These are phyloP conservation scores for Stictocephala bisonia DNA, from an alignment of 2,888 invertebrate genomes.

Conservation along the genomic window DNA sequence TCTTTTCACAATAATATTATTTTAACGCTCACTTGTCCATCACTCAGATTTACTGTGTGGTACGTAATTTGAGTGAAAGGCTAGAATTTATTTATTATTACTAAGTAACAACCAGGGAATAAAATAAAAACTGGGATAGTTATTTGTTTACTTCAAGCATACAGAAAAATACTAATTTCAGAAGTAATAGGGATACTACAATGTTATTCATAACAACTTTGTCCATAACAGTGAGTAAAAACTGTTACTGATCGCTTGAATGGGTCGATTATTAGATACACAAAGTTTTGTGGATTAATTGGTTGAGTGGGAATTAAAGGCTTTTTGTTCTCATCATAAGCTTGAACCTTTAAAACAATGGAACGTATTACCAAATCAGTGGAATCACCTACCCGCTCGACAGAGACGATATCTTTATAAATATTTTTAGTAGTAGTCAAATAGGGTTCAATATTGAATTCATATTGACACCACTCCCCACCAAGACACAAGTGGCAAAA, in stretches of 20 bases:
- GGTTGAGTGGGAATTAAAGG: constrained; percentile 35
- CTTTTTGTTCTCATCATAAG: constrained; percentile 1
- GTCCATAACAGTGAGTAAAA: neutral
- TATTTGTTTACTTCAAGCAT: too few species aligned
- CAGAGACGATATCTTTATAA: constrained; percentile 37
- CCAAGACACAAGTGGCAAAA: constrained; percentile 38
- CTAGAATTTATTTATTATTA: too few species aligned
- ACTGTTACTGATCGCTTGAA: constrained; percentile 52
- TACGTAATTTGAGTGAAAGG: too few species aligned
- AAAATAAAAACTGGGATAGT: too few species aligned
- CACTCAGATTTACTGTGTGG: too few species aligned
- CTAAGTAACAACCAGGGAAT: too few species aligned
- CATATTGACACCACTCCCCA: constrained; percentile 41
- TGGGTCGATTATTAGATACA: constrained; percentile 54
- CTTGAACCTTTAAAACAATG: constrained; percentile 20
- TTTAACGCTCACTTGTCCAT: too few species aligned
- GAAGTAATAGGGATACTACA: too few species aligned
- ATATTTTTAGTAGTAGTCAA: neutral
- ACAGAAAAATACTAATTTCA: too few species aligned
- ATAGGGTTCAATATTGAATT: constrained; percentile 10
- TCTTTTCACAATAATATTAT: too few species aligned
- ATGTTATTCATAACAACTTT: neutral
- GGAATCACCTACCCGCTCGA: constrained; percentile 19
- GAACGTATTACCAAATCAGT: constrained; percentile 30
- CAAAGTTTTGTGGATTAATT: constrained; percentile 51